Evolutionary conservation across 2,797 vertebrate species (phyloP).

Genomic region (Eulemur coronatus): DNA sequence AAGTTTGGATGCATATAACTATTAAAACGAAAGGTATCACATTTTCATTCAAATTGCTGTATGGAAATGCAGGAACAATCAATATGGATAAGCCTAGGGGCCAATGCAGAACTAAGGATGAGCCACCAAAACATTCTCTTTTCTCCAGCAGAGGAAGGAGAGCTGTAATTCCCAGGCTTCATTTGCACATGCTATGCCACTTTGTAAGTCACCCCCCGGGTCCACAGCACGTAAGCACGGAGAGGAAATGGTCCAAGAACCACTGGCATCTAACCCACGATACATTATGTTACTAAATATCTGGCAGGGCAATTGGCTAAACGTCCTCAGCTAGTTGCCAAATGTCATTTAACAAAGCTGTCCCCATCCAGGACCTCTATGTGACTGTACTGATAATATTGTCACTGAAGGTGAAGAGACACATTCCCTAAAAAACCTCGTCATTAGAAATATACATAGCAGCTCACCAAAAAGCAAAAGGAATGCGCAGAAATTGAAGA

Average conservation of each 20-base stretch:
- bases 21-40: constrained; percentile 51
- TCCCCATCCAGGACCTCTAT: constrained; percentile 76
- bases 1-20: not conserved
- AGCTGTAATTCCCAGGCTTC: constrained; percentile 57
- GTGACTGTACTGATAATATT: constrained; percentile 77
- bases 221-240: constrained; percentile 52
- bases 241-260: constrained; percentile 76
- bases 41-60: constrained; percentile 64
- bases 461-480: constrained; percentile 63
- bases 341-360: constrained; percentile 75
- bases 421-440: constrained; percentile 71
- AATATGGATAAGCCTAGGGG: constrained; percentile 54
- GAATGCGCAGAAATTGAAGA: constrained; percentile 28
- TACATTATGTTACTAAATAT: constrained; percentile 78
- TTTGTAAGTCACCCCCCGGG: constrained; percentile 73
- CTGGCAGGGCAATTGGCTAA: constrained; percentile 76
- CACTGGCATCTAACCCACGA: constrained; percentile 73
- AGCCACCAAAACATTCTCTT: constrained; percentile 46
- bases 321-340: constrained; percentile 65
- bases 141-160: constrained; percentile 47
- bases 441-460: constrained; percentile 75
- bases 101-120: constrained; percentile 58
- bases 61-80: constrained; percentile 51
- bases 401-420: constrained; percentile 71
- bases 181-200: constrained; percentile 72